Conservation (phyloP, 2,888 invertebrate genomes). For the Chirona hameri region DNA sequence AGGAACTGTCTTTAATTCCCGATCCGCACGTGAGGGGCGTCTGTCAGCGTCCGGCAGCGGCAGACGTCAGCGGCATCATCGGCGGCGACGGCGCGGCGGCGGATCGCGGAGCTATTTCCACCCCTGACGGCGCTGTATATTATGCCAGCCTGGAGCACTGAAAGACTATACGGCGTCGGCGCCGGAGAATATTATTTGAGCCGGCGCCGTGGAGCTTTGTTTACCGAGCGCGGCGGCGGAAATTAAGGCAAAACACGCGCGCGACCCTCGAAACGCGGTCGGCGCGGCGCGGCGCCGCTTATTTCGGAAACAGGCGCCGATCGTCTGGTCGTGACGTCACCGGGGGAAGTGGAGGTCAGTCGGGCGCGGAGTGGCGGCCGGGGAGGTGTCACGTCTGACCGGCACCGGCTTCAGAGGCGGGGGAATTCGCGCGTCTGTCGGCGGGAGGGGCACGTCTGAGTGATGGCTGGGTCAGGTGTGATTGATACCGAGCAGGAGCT, state of each 20-base stretch:
- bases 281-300: neutral
- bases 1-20: neutral
- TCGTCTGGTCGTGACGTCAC: too few species aligned
- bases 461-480: too few species aligned
- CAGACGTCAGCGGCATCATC: too few species aligned
- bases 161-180: slow-evolving; percentile 5
- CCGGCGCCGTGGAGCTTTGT: neutral
- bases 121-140: neutral
- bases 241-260: slow-evolving; percentile 26
- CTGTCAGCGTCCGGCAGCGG: neutral
- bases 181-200: neutral
- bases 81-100: neutral
- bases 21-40: neutral
- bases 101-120: neutral
- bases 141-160: neutral
- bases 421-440: too few species aligned
- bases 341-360: too few species aligned
- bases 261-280: neutral
- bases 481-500: too few species aligned
- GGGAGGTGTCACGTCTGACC: too few species aligned
- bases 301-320: neutral
- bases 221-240: neutral
- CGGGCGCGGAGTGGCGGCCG: too few species aligned
- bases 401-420: too few species aligned
- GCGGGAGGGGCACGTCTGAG: too few species aligned